phyloP scores from a whole-genome alignment of 2,113 vertebrate species.

The Sphyrna mokarran region DNA sequence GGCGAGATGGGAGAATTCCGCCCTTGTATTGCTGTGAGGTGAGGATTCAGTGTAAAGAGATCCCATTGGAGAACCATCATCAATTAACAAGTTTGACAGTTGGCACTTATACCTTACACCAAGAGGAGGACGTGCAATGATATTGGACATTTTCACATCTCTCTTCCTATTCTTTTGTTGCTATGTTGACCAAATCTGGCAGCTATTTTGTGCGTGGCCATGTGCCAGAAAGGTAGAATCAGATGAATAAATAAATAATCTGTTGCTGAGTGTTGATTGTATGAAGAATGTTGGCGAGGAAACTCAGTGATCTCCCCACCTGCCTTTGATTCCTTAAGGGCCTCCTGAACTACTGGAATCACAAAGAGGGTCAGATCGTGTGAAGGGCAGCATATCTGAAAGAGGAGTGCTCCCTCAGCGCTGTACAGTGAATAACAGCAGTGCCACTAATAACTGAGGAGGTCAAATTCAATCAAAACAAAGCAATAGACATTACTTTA shows the following conservation, averaged over 20 bases:
- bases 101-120: background rate
- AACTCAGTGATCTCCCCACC: background rate
- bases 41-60: background rate
- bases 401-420: background rate
- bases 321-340: background rate
- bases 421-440: background rate
- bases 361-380: background rate
- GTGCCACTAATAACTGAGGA: background rate
- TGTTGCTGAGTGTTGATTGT: background rate
- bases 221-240: background rate
- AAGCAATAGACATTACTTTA: background rate
- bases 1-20: too few relatives aligned
- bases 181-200: background rate
- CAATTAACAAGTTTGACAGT: background rate
- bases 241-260: background rate
- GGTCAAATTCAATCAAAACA: conserved; percentile 12
- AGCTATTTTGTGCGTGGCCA: background rate
- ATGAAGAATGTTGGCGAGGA: background rate
- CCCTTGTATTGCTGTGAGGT: background rate
- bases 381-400: background rate
- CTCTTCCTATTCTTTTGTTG: background rate
- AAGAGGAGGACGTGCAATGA: background rate
- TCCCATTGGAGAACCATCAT: background rate
- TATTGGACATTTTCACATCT: background rate
- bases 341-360: background rate